Percentiles rank a stretch among this genome's conserved stretches.
Conservation (phyloP, 2,113 vertebrate species). For the Mormyrus iriodes region DNA sequence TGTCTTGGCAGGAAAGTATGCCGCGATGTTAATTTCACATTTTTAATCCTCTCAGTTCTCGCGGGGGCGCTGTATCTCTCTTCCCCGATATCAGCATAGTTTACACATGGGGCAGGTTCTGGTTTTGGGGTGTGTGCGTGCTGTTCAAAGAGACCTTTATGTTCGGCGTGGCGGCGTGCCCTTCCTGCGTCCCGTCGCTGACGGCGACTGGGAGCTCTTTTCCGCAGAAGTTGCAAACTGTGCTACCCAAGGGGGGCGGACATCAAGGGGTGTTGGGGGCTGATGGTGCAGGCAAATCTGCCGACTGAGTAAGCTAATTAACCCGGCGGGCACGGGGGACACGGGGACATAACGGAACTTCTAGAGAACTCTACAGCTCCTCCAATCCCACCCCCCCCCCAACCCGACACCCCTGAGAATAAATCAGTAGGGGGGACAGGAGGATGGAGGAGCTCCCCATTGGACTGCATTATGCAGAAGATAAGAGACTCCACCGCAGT, state of each 20-base stretch:
- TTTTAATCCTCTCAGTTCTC: slow-evolving; percentile 1
- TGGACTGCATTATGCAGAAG: slow-evolving; percentile 22
- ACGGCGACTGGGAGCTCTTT: background rate
- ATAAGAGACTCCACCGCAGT: slow-evolving; percentile 29
- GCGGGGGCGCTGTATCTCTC: background rate
- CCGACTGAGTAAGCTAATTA: slow-evolving; percentile 20
- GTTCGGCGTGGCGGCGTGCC: background rate
- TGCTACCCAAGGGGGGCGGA: background rate
- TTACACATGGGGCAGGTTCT: background rate
- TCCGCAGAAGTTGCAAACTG: background rate
- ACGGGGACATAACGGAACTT: background rate
- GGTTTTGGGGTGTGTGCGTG: background rate
- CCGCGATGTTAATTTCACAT: background rate
- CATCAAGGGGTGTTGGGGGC: background rate
- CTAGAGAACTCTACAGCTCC: background rate
- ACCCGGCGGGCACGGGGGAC: background rate
- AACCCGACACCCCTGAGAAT: background rate
- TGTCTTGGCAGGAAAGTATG: background rate
- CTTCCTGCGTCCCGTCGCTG: background rate
- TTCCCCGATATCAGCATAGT: background rate
- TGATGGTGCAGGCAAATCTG: background rate
- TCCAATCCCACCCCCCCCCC: background rate
- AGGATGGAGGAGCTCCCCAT: background rate
- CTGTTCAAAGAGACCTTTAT: background rate
- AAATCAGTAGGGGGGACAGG: slow-evolving; percentile 4